These are phyloP conservation scores for Holacanthus passer DNA, from an alignment of 2,113 vertebrate species.

Conservation along the genomic window DNA sequence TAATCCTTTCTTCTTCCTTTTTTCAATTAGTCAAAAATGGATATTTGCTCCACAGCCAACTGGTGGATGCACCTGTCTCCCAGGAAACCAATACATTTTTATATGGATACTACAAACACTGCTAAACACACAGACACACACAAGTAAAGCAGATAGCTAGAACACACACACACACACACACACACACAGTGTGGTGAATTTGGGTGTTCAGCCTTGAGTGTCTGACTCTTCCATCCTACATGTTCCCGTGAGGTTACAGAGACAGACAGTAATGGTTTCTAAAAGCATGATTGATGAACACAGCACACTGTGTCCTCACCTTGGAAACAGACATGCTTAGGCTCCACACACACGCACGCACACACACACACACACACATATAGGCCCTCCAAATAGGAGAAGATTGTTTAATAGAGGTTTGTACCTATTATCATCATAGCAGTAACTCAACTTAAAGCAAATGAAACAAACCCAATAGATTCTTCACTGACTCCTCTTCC, in stretches of 20 bases:
- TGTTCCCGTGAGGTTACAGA: conserved; percentile 51
- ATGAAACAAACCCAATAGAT: neutral
- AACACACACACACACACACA: neutral
- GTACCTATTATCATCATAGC: conserved; percentile 4
- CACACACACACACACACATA: no score
- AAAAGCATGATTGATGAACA: conserved; percentile 72
- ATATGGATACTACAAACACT: neutral
- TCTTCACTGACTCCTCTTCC: neutral
- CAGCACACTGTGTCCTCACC: conserved; percentile 43
- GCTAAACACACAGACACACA: conserved; percentile 14
- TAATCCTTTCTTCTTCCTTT: neutral
- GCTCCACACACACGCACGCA: neutral
- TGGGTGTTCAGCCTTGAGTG: conserved; percentile 54
- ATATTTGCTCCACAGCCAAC: neutral
- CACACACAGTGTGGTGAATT: neutral
- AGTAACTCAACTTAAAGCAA: neutral
- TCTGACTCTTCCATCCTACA: conserved; percentile 41
- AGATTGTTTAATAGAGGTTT: conserved; percentile 18
- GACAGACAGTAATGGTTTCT: conserved; percentile 65
- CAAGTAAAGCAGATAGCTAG: neutral
- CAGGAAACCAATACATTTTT: conserved; percentile 35
- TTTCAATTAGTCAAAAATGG: neutral
- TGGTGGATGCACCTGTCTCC: conserved; percentile 15
- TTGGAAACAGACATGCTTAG: conserved; percentile 40
- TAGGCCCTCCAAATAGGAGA: neutral